Evolutionary conservation across 2,113 vertebrate species (phyloP), one percentile per base, ranked within the genome.

Genomic region (Gorsachius goisagi): DNA sequence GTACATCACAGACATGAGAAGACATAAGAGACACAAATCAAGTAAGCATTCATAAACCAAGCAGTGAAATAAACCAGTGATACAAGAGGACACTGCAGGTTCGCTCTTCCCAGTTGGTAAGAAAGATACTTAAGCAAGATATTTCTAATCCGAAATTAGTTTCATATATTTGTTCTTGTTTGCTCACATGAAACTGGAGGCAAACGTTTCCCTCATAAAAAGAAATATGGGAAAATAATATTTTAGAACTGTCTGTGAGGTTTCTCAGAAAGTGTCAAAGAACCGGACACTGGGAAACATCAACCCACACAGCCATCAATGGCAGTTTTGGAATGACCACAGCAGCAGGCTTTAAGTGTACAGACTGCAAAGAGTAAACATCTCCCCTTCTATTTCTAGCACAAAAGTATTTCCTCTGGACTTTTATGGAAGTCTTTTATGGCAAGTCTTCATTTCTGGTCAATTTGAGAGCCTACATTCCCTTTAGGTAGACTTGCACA

Each of bases 361-460:
- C 32, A 55, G 27, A 55, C 32, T 50, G 15, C 37, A n/a, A 59
- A 50, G 11, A 55, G 7, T 14, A 35, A 63, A 41, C 0, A 0
- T 15, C 33, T 49, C 22, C 17, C 49, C 44, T 72, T 52, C 75
- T 45, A 30, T 6, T 73, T 67, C 72, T 21, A 66, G 39, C 22
- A 62, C 45, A 41, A 2, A 74, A 89, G 18, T 27, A 59, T 39
- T 81, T 82, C 44, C 77, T 79, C 32, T 68, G 60, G 35, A 71
- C 41, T 26, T 84, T 45, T 33, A 73, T 37, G 32, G 39, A 71
- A 72, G 41, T 44, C 41, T 44, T 44, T 44, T 44, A 15, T 26
- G 19, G 12, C 28, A 63, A 68, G 26, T 26, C 41, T 26, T 80
- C 21, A 23, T 20, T 53, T 59, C 27, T 18, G 32, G 17, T 24